Percentiles rank a stretch among this genome's conserved stretches.
Evolutionary conservation across 2,113 vertebrate species (phyloP).

Genomic region (Aviceda subcristata): DNA sequence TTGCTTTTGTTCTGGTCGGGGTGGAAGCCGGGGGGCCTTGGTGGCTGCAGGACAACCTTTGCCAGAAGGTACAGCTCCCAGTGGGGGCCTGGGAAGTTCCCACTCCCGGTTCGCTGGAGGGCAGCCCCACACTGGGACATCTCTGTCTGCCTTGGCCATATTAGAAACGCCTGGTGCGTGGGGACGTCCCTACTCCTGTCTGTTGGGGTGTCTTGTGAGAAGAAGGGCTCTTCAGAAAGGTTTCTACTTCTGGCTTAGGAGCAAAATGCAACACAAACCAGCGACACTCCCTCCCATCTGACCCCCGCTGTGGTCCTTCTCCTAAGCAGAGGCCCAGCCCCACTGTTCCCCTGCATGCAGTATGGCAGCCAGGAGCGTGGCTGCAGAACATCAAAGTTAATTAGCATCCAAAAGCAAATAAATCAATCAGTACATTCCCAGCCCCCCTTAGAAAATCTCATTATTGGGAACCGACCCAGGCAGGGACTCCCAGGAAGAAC

Average conservation of each 20-base stretch:
- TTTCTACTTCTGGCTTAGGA: not conserved
- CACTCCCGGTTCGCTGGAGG: not conserved
- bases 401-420: constrained; percentile 18
- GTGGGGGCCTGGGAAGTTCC: not conserved
- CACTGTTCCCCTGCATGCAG: not conserved
- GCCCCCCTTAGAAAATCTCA: constrained; percentile 4
- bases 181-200: not conserved
- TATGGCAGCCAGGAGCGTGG: not conserved
- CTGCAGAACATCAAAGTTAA: constrained; percentile 6
- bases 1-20: not conserved
- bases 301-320: not conserved
- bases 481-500: constrained; percentile 21
- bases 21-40: not conserved
- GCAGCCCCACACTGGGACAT: not conserved
- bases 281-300: not conserved
- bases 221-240: not conserved
- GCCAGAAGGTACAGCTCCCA: not conserved
- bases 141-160: not conserved
- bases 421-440: constrained; percentile 17
- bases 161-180: not conserved
- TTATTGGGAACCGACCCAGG: constrained; percentile 29
- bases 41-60: not conserved
- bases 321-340: not conserved
- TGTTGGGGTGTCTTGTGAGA: not conserved
- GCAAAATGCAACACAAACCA: not conserved